A percentile compares a stretch with the other conserved stretches of the same genome.
phyloP scores from a whole-genome alignment of 2,797 vertebrate species.

The Labeo calbasu region DNA sequence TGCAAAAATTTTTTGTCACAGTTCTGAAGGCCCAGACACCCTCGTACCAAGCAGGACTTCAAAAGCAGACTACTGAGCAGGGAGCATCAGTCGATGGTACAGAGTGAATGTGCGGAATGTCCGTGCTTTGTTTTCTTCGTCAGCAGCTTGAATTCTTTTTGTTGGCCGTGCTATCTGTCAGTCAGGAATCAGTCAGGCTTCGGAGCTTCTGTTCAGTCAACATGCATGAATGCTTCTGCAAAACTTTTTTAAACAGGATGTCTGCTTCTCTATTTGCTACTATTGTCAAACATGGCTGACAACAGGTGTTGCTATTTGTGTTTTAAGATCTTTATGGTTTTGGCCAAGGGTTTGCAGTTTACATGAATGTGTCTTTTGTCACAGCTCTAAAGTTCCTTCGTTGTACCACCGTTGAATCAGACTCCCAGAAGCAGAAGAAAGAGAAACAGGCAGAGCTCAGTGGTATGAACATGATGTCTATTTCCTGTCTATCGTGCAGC shows the following conservation, averaged over 20 bases:
- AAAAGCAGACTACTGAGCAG: constrained; percentile 17
- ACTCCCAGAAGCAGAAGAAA: constrained; percentile 21
- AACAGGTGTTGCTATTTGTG: neutral
- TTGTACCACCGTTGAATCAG: constrained; percentile 9
- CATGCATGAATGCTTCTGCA: neutral
- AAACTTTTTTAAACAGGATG: neutral
- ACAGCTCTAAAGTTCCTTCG: constrained; percentile 15
- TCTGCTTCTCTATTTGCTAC: neutral
- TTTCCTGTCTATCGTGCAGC: neutral
- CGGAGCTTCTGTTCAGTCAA: neutral
- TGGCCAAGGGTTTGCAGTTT: neutral
- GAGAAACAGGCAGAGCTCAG: constrained; percentile 28
- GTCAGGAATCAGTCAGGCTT: neutral
- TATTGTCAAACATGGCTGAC: neutral
- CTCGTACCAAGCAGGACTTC: neutral
- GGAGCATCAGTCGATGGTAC: constrained; percentile 7
- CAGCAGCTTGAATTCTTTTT: neutral
- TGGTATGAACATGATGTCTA: constrained; percentile 24
- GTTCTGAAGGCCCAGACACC: constrained; percentile 18
- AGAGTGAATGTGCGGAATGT: neutral
- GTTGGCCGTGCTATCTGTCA: neutral
- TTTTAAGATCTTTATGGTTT: neutral
- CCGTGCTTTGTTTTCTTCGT: constrained; percentile 17
- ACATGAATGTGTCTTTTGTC: constrained; percentile 11
- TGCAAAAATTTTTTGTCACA: constrained; percentile 4